Evolutionary conservation across 2,113 vertebrate genomes (phyloP), one percentile per base, ranked within the genome.

Genomic region (Tetrao urogallus): DNA sequence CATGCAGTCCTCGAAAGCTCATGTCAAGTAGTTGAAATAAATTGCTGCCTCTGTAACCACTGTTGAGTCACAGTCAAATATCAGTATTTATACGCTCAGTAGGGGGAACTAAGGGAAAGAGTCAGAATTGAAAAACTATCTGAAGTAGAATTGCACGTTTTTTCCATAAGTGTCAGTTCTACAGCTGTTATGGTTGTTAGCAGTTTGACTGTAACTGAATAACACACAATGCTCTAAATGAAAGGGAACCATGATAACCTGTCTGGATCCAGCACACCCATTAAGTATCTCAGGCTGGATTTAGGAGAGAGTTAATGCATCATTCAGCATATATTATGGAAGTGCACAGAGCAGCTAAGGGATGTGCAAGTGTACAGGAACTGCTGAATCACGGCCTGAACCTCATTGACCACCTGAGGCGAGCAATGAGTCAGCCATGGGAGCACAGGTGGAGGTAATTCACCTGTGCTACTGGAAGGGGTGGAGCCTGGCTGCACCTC

Each of bases 51-150:
- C 90, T 74, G 82, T 94, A 70, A 89, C 66, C 63, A 92, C 81
- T 81, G 79, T 82, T 54, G 94, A 97, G 56, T 75, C 70, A 75
- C 74, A 94, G 94, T 78, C 88, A 90, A 91, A 90, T 65, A 84
- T 52, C 82, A 76, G 73, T 83, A 92, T 96, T 88, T 89, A 93
- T 71, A 89, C 8, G 40, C 81, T 95, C 40, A 72, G 86, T 75
- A 93, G 77, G 87, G 81, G 95, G 61, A 97, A 95, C 57, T 95
- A 90, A 94, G 82, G 64, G 94, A 94, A 81, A 75, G 74, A 84
- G 50, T 97, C 40, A 63, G 90, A 94, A 78, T 40, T 97, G 57
- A 95, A 97, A 79, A 97, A 95, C 13, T 52, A 17, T 88, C 57
- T 97, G 64, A 97, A 96, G 96, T 96, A 89, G 74, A 91, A 56